A percentile compares a stretch with the other conserved stretches of the same genome.
phyloP scores from a whole-genome alignment of 2,797 vertebrate species.

The Manis javanica region DNA sequence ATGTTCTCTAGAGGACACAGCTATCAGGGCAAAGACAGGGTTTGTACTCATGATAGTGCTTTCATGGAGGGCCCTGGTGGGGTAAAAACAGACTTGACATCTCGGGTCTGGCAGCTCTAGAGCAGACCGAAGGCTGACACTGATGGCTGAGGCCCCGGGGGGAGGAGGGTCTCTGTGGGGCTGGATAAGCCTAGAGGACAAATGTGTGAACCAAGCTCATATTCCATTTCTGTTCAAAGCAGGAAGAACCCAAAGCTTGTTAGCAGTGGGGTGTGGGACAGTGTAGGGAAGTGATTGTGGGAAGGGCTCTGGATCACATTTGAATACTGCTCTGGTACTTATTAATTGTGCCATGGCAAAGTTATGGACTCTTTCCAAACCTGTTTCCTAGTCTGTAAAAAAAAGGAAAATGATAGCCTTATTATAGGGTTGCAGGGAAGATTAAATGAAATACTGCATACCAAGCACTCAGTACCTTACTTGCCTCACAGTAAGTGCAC shows the following conservation, averaged over 20 bases:
- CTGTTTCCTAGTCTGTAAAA: not conserved
- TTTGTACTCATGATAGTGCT: not conserved
- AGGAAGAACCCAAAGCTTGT: not conserved
- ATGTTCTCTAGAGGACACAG: not conserved
- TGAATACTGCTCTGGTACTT: not conserved
- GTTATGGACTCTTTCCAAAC: not conserved
- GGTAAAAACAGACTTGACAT: not conserved
- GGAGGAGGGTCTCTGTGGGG: not conserved
- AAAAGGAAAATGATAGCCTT: not conserved
- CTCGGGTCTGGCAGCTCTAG: not conserved
- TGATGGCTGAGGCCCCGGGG: not conserved
- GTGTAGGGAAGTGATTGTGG: not conserved
- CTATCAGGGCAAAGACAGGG: fast-evolving
- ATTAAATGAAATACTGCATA: not conserved
- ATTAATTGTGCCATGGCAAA: not conserved
- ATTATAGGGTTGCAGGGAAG: not conserved
- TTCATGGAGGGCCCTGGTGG: not conserved
- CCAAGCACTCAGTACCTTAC: not conserved
- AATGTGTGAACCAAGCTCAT: not conserved
- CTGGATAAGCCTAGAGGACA: not conserved
- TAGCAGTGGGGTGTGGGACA: not conserved
- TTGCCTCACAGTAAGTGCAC: not conserved
- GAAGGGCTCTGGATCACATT: not conserved
- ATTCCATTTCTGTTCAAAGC: not conserved
- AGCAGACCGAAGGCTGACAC: not conserved